Evolutionary conservation across 2,113 vertebrate genomes (phyloP).

Genomic region (Callorhinus ursinus): DNA sequence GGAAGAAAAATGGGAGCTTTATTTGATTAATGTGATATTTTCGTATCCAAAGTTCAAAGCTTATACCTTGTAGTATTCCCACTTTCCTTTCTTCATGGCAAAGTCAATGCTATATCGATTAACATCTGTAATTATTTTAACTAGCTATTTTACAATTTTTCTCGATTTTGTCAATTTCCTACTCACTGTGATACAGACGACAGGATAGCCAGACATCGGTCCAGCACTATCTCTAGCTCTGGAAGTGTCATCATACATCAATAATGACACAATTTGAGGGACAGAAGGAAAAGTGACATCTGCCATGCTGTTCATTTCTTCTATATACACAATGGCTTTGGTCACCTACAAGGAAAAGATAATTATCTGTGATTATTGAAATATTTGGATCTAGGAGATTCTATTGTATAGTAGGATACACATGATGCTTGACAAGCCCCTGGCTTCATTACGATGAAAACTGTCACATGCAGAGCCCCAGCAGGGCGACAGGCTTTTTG

Average conservation of each 20-base stretch:
- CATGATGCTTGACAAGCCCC: background rate
- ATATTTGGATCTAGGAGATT: background rate
- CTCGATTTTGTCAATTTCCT: background rate
- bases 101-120: background rate
- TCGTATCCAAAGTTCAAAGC: background rate
- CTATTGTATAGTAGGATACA: background rate
- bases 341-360: slow-evolving; percentile 84
- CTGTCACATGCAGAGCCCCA: rapidly evolving
- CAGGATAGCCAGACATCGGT: slow-evolving; percentile 93
- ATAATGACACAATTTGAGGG: slow-evolving; percentile 92
- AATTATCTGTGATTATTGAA: background rate
- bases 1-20: background rate
- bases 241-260: slow-evolving; percentile 91
- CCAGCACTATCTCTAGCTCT: slow-evolving; percentile 83
- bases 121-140: background rate
- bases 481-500: background rate
- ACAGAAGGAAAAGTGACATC: slow-evolving; percentile 96
- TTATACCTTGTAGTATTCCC: background rate
- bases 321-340: slow-evolving; percentile 95
- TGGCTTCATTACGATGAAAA: background rate
- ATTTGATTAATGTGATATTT: background rate
- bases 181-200: slow-evolving; percentile 96
- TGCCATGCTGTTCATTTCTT: slow-evolving; percentile 94
- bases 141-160: background rate
- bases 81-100: background rate